These are phyloP conservation scores for Vipera ursinii DNA, from an alignment of 2,797 vertebrate species.

Conservation along the genomic window DNA sequence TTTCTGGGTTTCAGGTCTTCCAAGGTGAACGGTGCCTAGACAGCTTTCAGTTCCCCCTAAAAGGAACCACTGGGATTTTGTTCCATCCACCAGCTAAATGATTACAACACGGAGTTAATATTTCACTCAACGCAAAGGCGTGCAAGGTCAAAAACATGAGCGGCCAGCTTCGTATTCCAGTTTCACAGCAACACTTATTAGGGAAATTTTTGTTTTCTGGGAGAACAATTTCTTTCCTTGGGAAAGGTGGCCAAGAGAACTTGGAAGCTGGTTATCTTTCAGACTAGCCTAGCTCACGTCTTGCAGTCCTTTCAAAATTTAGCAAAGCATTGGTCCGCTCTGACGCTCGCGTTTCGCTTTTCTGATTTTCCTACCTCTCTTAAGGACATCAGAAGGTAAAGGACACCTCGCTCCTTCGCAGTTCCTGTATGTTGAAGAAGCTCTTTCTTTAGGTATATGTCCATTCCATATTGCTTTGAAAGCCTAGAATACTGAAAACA, in stretches of 20 bases:
- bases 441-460: conserved; percentile 91
- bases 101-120: not conserved
- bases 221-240: not conserved
- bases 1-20: not conserved
- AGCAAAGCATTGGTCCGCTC: not conserved
- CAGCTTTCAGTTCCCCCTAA: not conserved
- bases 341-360: rapidly evolving
- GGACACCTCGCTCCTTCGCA: conserved; percentile 86
- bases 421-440: conserved; percentile 89
- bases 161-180: not conserved
- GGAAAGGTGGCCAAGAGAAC: not conserved
- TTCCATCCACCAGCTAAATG: not conserved
- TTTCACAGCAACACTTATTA: not conserved
- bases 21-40: not conserved
- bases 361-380: conserved; percentile 73
- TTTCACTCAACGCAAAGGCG: not conserved
- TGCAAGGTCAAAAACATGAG: too few species aligned
- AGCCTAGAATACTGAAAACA: conserved; percentile 84
- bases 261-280: not conserved
- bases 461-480: conserved; percentile 87
- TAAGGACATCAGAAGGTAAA: conserved; percentile 82
- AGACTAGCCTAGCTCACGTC: not conserved
- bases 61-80: not conserved
- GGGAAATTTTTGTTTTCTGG: not conserved
- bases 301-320: not conserved